These are phyloP conservation scores for Notiomystis cincta DNA, from an alignment of 2,113 vertebrate species.

Conservation along the genomic window DNA sequence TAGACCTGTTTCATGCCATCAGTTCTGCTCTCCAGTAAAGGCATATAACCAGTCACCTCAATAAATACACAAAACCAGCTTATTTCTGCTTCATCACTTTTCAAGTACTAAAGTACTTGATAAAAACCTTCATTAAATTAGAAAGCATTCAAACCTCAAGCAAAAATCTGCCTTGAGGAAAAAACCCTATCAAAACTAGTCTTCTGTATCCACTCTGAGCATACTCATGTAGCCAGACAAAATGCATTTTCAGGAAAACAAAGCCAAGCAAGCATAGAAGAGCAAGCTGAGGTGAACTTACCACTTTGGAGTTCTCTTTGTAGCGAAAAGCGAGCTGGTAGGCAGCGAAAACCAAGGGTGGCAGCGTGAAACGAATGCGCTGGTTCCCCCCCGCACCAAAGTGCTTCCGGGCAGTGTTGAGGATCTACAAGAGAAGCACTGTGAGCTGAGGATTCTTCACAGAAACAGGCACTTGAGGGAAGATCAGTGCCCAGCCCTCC, in stretches of 20 bases:
- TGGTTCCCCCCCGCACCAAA: constrained; percentile 98
- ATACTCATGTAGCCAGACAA: not conserved
- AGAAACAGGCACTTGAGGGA: not conserved
- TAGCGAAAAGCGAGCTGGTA: constrained; percentile 97
- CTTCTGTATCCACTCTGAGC: not conserved
- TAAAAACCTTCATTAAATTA: not conserved
- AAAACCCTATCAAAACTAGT: not conserved
- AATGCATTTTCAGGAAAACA: not conserved
- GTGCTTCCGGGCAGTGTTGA: constrained; percentile 96
- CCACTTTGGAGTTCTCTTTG: constrained; percentile 91
- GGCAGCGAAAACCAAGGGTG: constrained; percentile 92
- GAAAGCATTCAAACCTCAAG: not conserved
- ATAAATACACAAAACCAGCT: not conserved
- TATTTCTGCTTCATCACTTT: not conserved
- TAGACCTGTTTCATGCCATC: not conserved
- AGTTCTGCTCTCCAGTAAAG: not conserved
- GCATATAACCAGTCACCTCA: not conserved
- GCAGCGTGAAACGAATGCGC: constrained; percentile 92
- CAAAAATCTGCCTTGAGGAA: not conserved
- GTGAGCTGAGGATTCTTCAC: not conserved
- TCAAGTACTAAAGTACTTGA: not conserved
- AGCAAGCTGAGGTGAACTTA: constrained; percentile 47
- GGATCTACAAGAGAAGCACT: constrained; percentile 76
- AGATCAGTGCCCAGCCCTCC: not conserved
- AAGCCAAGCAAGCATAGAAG: not conserved